These are phyloP conservation scores for Drosophila conformis DNA, from an alignment of 2,888 invertebrate genomes.

Conservation along the genomic window DNA sequence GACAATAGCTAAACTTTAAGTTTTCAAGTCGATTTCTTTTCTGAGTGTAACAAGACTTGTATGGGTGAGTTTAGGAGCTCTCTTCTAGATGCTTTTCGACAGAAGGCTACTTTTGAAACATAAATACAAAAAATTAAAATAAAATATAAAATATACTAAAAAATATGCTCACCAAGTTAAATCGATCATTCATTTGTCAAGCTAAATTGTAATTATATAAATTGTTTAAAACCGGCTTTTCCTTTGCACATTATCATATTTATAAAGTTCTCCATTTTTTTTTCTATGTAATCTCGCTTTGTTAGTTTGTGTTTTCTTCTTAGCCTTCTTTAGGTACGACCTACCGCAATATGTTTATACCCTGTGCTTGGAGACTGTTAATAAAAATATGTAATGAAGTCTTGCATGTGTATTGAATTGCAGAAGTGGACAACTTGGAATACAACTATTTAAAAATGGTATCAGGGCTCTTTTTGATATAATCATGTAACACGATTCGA, in stretches of 20 bases:
- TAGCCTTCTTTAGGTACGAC: background rate
- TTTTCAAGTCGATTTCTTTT: background rate
- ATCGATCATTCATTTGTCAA: background rate
- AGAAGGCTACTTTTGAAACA: background rate
- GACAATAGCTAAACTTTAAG: background rate
- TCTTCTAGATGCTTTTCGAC: background rate
- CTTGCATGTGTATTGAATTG: background rate
- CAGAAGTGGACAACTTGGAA: background rate
- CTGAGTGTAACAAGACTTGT: slow-evolving; percentile 2
- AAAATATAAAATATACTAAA: no score
- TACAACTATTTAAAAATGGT: background rate
- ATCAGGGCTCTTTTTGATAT: background rate
- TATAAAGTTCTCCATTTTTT: background rate
- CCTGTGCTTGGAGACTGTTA: background rate
- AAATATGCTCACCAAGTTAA: background rate
- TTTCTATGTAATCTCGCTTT: background rate
- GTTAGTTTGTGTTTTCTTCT: background rate
- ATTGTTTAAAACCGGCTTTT: background rate
- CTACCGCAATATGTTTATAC: background rate
- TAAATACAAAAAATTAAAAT: background rate
- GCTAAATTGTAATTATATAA: background rate
- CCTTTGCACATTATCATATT: background rate
- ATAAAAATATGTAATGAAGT: background rate
- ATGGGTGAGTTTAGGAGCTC: slow-evolving; percentile 1
- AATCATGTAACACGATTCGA: background rate